phyloP scores from a whole-genome alignment of 2,888 invertebrate genomes.

The Phaedon cochleariae region DNA sequence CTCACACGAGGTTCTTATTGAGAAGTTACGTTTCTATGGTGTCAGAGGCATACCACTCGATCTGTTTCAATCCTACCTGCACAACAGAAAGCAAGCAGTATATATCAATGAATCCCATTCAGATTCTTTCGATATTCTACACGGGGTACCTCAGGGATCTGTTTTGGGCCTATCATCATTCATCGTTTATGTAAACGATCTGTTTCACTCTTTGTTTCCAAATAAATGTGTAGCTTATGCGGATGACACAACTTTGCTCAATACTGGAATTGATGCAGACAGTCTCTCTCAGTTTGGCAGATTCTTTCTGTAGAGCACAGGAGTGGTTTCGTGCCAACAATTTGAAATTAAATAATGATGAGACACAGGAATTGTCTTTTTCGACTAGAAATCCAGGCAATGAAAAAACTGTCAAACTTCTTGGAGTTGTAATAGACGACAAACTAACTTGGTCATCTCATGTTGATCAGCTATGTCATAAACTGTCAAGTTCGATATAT shows the following conservation, averaged over 20 bases:
- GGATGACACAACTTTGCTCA: too few relatives aligned
- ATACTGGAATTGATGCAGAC: background rate
- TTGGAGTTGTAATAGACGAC: background rate
- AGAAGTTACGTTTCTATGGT: background rate
- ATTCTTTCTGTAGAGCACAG: background rate
- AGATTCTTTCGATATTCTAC: background rate
- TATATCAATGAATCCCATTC: background rate
- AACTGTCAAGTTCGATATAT: conserved; percentile 1
- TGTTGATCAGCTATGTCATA: conserved; percentile 4
- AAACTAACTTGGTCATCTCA: background rate
- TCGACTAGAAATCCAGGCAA: background rate
- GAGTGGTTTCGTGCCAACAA: background rate
- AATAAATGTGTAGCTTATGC: too few relatives aligned
- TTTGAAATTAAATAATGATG: background rate
- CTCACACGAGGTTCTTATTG: background rate
- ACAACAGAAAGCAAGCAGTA: conserved; percentile 1
- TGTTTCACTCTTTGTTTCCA: too few relatives aligned
- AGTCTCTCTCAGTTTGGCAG: background rate
- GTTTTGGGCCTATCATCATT: background rate
- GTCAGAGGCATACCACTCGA: background rate
- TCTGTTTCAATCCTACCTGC: background rate
- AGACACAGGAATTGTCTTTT: background rate
- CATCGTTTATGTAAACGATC: background rate
- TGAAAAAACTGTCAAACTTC: background rate
- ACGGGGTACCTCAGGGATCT: background rate